Evolutionary conservation across 2,113 vertebrate genomes (phyloP).

Genomic region (Heterotis niloticus): DNA sequence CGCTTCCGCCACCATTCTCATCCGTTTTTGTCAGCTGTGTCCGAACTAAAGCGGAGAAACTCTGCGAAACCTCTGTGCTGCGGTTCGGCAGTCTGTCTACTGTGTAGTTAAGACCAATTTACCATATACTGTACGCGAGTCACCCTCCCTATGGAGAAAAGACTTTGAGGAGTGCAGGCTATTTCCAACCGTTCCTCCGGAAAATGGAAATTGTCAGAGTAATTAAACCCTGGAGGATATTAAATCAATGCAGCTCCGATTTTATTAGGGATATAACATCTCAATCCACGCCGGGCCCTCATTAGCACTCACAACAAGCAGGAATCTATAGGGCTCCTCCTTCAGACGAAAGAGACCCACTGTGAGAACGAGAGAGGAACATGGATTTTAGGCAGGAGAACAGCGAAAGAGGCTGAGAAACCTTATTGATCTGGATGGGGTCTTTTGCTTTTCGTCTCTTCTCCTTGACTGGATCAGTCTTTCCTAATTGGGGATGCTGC

Average conservation of each 20-base stretch:
- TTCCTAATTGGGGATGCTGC: background rate
- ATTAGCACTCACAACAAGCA: background rate
- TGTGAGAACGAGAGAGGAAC: background rate
- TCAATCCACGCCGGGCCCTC: background rate
- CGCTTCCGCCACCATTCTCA: no score
- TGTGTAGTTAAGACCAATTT: no score
- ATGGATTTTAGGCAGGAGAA: slow-evolving; percentile 4
- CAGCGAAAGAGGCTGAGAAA: background rate
- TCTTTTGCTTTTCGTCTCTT: background rate
- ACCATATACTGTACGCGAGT: background rate
- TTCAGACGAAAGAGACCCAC: background rate
- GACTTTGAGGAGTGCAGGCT: background rate
- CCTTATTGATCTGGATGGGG: background rate
- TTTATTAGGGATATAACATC: background rate
- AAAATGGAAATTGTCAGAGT: slow-evolving; percentile 12
- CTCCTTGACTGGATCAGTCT: background rate
- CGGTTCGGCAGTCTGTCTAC: no score
- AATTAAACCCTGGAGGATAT: slow-evolving; percentile 17
- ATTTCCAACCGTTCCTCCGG: background rate
- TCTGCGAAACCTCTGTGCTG: no score
- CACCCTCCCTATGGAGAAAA: background rate
- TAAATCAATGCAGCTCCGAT: background rate
- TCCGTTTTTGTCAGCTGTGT: no score
- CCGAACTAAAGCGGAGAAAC: no score
- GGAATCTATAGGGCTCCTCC: background rate